These are phyloP conservation scores for Sinocyclocheilus maitianheensis DNA, from an alignment of 2,113 vertebrate genomes.

Conservation along the genomic window DNA sequence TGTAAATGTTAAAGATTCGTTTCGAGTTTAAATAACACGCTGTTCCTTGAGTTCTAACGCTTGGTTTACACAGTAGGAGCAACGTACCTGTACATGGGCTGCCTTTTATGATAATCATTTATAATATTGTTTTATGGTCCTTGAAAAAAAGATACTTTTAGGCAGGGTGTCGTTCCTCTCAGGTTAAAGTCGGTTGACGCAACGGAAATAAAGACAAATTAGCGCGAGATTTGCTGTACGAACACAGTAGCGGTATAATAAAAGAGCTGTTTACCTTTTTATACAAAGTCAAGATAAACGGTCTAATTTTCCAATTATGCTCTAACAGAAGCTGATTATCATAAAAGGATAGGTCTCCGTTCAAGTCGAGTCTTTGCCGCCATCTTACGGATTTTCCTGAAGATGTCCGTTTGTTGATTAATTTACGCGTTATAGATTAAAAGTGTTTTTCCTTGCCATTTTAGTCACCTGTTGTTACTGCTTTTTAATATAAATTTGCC, in stretches of 20 bases:
- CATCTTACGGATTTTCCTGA: constrained; percentile 16
- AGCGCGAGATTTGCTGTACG: neutral
- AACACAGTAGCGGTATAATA: neutral
- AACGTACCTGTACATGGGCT: neutral
- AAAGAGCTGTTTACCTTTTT: neutral
- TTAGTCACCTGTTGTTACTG: too few relatives aligned
- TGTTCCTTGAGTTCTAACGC: neutral
- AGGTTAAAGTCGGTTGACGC: neutral
- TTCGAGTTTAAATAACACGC: neutral
- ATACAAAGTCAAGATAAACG: neutral
- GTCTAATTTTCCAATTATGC: neutral
- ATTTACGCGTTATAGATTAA: neutral
- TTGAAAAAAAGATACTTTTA: neutral
- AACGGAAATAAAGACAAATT: neutral
- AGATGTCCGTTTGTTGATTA: neutral
- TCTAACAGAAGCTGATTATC: neutral
- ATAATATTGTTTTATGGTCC: too few relatives aligned
- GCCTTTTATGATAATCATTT: neutral
- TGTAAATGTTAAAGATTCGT: neutral
- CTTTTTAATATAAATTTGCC: too few relatives aligned
- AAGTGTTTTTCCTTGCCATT: neutral
- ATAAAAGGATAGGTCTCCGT: neutral
- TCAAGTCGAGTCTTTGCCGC: constrained; percentile 18
- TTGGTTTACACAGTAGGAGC: neutral
- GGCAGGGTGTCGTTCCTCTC: neutral